Conservation (phyloP, 2,113 vertebrate genomes). For the Lagopus leucura region DNA sequence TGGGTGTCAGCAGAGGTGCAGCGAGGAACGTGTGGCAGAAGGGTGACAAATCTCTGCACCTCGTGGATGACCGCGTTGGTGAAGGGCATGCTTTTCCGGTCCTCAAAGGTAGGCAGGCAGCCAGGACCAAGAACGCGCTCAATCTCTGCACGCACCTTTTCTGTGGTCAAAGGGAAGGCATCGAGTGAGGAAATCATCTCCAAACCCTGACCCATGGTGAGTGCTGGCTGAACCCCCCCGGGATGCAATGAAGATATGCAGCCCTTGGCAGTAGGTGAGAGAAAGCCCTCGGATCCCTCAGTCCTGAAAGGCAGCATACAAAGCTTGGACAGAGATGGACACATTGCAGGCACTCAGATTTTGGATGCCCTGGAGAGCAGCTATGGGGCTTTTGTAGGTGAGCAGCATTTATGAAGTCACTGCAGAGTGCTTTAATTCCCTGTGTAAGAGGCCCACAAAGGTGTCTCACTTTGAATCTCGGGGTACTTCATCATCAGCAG, state of each 20-base stretch:
- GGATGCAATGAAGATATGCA: background rate
- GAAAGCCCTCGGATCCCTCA: background rate
- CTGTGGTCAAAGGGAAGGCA: constrained; percentile 7
- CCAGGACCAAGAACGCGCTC: background rate
- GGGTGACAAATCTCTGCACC: constrained; percentile 82
- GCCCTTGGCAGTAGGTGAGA: background rate
- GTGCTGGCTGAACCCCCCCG: background rate
- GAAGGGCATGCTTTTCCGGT: constrained; percentile 72
- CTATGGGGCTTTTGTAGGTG: background rate
- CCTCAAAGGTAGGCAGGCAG: constrained; percentile 34
- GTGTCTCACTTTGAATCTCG: constrained; percentile 73
- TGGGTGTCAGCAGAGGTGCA: background rate
- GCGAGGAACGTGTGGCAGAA: constrained; percentile 67
- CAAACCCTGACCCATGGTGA: background rate
- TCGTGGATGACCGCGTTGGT: constrained; percentile 83
- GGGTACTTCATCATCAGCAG: constrained; percentile 83
- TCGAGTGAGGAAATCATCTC: background rate
- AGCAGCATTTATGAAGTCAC: background rate
- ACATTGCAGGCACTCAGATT: background rate
- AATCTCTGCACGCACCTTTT: constrained; percentile 54
- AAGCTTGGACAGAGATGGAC: background rate
- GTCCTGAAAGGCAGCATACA: background rate
- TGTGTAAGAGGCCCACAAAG: background rate
- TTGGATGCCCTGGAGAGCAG: background rate
- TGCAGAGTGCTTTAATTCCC: background rate